Conservation (phyloP, 2,888 invertebrate genomes). For the Stegophylla sp. region DNA sequence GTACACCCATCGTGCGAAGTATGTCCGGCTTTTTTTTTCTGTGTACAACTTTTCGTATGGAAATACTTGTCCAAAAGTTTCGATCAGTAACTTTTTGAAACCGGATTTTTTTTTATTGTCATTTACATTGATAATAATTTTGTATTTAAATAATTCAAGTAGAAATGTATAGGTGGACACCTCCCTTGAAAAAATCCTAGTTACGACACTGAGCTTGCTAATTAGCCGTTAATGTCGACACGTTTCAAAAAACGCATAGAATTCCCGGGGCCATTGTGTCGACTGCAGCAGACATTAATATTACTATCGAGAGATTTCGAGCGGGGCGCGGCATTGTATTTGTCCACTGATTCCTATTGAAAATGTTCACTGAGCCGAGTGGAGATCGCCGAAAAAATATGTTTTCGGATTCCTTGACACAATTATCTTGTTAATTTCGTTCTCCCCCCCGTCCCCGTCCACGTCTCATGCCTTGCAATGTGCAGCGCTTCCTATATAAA, state of each 20-base stretch:
- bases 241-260: background rate
- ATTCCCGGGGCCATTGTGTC: conserved; percentile 19
- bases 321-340: conserved; percentile 30
- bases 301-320: conserved; percentile 38
- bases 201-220: too few species aligned
- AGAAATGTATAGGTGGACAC: too few species aligned
- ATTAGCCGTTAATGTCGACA: conserved; percentile 25
- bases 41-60: too few species aligned
- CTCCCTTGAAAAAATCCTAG: too few species aligned
- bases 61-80: too few species aligned
- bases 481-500: background rate
- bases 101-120: too few species aligned
- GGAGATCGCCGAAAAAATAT: conserved; percentile 32
- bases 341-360: conserved; percentile 37
- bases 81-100: too few species aligned
- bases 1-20: too few species aligned
- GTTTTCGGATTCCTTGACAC: conserved; percentile 44
- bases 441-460: background rate
- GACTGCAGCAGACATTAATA: conserved; percentile 19
- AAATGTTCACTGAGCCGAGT: conserved; percentile 33
- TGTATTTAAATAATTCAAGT: too few species aligned
- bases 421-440: conserved; percentile 52
- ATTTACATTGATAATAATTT: too few species aligned
- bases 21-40: too few species aligned
- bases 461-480: too few species aligned